A percentile compares a stretch with the other conserved stretches of the same genome.
Evolutionary conservation across 30 jellyfish, hydroid and myxozoan genomes (phyloP).

Genomic region (Hydractinia symbiolongicarpus): DNA sequence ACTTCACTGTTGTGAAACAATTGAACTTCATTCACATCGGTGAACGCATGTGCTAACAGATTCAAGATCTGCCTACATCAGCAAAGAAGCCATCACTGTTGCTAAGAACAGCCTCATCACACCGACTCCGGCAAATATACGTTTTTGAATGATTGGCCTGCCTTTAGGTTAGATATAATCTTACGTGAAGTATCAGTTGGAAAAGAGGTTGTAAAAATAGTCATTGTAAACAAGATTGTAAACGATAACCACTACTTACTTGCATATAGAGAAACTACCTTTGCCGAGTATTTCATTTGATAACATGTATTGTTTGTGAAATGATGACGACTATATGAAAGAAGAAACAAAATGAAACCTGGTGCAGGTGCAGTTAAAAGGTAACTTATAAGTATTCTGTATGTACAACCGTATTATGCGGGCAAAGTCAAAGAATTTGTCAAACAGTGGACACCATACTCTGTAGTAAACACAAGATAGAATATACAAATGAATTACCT

Average conservation of each 20-base stretch:
- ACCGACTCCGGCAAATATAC: too few relatives aligned
- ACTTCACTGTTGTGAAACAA: too few relatives aligned
- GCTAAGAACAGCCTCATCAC: too few relatives aligned
- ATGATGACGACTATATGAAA: constrained; percentile 61
- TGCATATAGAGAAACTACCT: constrained; percentile 96
- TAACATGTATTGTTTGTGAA: constrained; percentile 68
- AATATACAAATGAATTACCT: constrained; percentile 36
- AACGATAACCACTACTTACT: constrained; percentile 31
- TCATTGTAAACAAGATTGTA: background rate
- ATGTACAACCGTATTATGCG: background rate
- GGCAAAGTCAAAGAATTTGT: background rate
- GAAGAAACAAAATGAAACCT: background rate
- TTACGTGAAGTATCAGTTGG: background rate
- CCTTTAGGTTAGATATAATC: too few relatives aligned
- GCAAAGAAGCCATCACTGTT: too few relatives aligned
- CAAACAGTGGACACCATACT: background rate
- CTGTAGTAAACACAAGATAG: background rate
- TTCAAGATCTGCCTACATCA: too few relatives aligned
- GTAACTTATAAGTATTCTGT: background rate
- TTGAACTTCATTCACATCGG: too few relatives aligned
- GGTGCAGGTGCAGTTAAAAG: background rate
- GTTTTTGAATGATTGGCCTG: too few relatives aligned
- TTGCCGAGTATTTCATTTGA: constrained; percentile 86
- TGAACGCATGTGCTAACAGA: too few relatives aligned
- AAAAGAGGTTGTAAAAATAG: background rate